Percentiles rank a stretch among this genome's conserved stretches.
Evolutionary conservation across 1,140 invertebrate species (phyloP).

Genomic region (Cydia strobilella): DNA sequence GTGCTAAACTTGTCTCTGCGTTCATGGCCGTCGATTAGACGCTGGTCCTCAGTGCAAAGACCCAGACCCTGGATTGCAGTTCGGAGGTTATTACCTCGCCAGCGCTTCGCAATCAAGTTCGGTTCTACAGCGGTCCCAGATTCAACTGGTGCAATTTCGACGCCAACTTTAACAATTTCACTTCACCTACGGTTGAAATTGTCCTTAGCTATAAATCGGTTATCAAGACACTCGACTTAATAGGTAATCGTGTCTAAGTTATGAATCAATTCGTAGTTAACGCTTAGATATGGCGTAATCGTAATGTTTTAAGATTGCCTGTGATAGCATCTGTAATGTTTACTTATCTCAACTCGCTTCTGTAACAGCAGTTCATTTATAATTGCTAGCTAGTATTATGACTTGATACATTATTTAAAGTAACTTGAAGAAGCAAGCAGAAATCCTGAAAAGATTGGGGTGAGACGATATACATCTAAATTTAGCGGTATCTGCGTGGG

Average conservation of each 20-base stretch:
- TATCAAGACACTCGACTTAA: conserved; percentile 4
- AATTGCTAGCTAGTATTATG: neutral
- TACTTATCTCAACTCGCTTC: neutral
- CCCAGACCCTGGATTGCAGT: conserved; percentile 27
- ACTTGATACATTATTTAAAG: neutral
- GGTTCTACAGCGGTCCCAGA: conserved; percentile 16
- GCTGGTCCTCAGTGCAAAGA: conserved; percentile 18
- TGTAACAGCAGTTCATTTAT: neutral
- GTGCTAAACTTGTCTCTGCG: conserved; percentile 36
- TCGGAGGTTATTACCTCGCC: conserved; percentile 27
- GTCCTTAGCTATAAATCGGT: conserved; percentile 1
- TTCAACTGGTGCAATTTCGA: conserved; percentile 18
- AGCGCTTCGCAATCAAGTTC: conserved; percentile 21
- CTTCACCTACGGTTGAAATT: conserved; percentile 18
- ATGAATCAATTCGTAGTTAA: neutral
- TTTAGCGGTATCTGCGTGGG: conserved; percentile 15
- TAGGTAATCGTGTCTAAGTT: neutral
- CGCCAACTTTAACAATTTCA: conserved; percentile 30
- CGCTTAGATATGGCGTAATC: neutral
- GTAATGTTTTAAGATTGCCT: no score
- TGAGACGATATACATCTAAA: neutral
- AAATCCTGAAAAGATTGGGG: neutral
- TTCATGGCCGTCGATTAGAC: conserved; percentile 38
- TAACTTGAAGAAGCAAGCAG: neutral
- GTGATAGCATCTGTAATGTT: neutral